Base-by-base conservation (phyloP, 30 jellyfish, hydroid and myxozoan genomes). In the Hydra vulgaris region DNA sequence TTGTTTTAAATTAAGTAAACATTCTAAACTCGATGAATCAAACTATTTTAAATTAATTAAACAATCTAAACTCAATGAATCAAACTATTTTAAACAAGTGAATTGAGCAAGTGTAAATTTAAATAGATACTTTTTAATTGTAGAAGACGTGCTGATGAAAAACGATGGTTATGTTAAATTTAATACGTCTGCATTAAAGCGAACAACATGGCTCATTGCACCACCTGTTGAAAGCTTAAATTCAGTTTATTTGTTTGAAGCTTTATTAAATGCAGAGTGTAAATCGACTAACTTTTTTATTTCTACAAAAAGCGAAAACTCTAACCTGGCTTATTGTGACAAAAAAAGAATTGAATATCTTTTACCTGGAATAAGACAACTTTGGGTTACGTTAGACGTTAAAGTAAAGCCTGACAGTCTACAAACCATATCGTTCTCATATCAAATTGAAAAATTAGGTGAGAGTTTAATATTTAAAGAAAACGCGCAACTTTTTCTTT, bases 121-220 rank as follows among this genome's bases (percentile, higher is more conserved):
- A 15, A 69, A 5, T 1, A 69, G 7, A 17, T 0, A 17, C 8
- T 26, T 25, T 75, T 22, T 25, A 75, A 70, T 25, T 70, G 21
- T 18, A 22, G 83, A 70, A 25, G 18, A 75, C 23, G 25, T 53
- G 16, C 16, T 75, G 18, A 75, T 71, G 8, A 4, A 75, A 16
- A 26, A 66, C 21, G 73, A 23, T 1, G 71, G 26, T 15, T 19
- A 26, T 15, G 25, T 75, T 20, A 7, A 75, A 17, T 75, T 25
- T 53, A 23, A 26, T 71, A 23, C 83, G 18, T 75, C 53, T 52
- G 69, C 21, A 76, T 22, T 53, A 27, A 78, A 74, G 7, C 24
- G 67, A 25, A 78, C 22, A 15, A 78, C 81, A 18, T 78, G 85
- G 85, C 15, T 78, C 23, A 66, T 78, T 4, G 18, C 85, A 7